Conservation (phyloP, 2,113 vertebrate genomes). For the Chionodraco myersi region DNA sequence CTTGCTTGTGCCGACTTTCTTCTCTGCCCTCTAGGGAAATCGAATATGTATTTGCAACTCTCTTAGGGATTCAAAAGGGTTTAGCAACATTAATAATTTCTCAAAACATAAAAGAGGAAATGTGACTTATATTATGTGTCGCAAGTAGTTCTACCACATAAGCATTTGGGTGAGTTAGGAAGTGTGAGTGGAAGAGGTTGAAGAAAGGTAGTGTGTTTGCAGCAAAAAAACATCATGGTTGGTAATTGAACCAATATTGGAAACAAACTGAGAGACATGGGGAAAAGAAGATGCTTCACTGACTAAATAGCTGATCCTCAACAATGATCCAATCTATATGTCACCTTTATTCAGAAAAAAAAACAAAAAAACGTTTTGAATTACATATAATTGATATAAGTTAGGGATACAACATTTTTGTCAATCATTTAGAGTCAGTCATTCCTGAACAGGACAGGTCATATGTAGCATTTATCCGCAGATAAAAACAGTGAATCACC, state of each 20-base stretch:
- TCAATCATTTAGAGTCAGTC: constrained; percentile 24
- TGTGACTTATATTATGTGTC: constrained; percentile 56
- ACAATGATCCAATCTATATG: not conserved
- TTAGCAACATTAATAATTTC: constrained; percentile 83
- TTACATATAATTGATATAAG: not conserved
- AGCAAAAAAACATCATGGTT: not conserved
- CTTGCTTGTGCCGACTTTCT: constrained; percentile 71
- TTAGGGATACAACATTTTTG: no score
- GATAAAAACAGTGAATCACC: constrained; percentile 43
- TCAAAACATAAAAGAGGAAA: constrained; percentile 75
- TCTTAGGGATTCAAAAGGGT: constrained; percentile 72
- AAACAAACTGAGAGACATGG: not conserved
- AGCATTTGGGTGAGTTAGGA: constrained; percentile 54
- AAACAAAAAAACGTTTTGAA: not conserved
- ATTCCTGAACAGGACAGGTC: constrained; percentile 31
- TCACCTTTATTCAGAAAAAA: not conserved
- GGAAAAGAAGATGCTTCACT: no score
- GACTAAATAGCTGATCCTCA: not conserved
- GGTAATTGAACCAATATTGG: constrained; percentile 11
- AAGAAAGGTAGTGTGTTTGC: constrained; percentile 27
- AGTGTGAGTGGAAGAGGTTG: constrained; percentile 26
- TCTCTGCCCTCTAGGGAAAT: constrained; percentile 73
- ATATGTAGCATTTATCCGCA: constrained; percentile 37
- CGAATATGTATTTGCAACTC: constrained; percentile 80
- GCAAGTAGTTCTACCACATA: constrained; percentile 64